Base-by-base conservation (phyloP, 2,113 vertebrate species). In the Trematomus loennbergii region DNA sequence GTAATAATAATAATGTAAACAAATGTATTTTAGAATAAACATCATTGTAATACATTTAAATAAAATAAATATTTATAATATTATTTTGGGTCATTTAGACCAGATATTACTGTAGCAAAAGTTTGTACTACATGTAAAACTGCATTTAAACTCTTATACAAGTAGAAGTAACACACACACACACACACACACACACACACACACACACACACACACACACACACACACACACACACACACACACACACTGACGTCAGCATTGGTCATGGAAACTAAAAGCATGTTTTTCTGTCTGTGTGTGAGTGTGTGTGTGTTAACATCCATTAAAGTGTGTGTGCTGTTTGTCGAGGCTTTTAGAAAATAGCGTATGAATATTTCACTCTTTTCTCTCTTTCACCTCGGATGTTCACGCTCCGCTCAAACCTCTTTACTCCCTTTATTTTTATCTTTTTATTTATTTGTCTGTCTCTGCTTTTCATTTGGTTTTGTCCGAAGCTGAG, bases 401-500 rank as follows among this genome's bases (percentile, higher is more conserved):
- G 65, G 87, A 94, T 94, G 82, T 90, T 94, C 72, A 91, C 75
- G 92, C 90, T 93, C 88, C 50, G 76, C 58, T 89, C 78, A 53
- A 7, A 22, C n/a, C 45, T 15, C 81, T 83, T 79, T 59, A 73
- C 36, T 29, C 4, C 45, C 45, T 76, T 6, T 60, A 12, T 59
- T 45, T 80, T 12, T 43, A 49, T 43, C n/a, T 58, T 18, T 50
- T n/a, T 33, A 6, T 52, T 45, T 0, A 2, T n/a, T 25, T 25
- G 3, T 11, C 1, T 12, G 2, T 46, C 18, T 73, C 29, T 22
- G 40, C 66, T 18, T 57, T 25, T 57, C 25, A 40, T 40, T 40
- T 40, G 36, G 36, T 7, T 29, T 36, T 40, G 36, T 40, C 36
- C 36, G 8, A 40, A 40, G 5, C 49, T 50, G 20, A 29, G 22